A percentile compares a stretch with the other conserved stretches of the same genome.
Evolutionary conservation across 64 coral and sea anemone genomes (phyloP).

Genomic region (Cladopsammia gracilis): DNA sequence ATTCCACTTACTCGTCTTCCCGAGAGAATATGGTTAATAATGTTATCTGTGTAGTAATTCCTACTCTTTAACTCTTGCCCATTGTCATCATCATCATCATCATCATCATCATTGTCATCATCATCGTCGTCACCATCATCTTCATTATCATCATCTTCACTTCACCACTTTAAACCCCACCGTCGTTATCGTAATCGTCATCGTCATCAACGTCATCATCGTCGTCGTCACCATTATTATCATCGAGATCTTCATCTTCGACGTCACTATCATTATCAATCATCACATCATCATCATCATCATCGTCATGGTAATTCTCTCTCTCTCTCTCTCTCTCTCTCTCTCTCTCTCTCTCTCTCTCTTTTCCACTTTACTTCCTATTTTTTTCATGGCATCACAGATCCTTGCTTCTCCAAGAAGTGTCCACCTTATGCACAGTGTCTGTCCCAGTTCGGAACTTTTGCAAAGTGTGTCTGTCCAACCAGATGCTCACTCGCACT

Average conservation of each 20-base stretch:
- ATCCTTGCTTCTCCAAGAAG: constrained; percentile 72
- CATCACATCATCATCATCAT: background rate
- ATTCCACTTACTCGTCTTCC: too few relatives aligned
- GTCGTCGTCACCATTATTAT: background rate
- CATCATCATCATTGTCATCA: background rate
- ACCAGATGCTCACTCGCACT: constrained; percentile 18
- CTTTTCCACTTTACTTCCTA: background rate
- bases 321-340: too few relatives aligned
- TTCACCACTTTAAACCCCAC: too few relatives aligned
- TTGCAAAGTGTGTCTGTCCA: constrained; percentile 81
- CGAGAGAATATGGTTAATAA: too few relatives aligned
- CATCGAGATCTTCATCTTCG: background rate
- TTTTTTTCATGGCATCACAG: constrained; percentile 17
- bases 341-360: background rate
- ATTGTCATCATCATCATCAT: too few relatives aligned
- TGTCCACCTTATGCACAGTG: constrained; percentile 82
- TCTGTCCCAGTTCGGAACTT: constrained; percentile 52
- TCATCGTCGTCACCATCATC: background rate
- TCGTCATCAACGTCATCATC: background rate
- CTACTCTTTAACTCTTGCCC: too few relatives aligned
- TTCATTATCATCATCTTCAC: background rate
- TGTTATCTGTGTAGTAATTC: too few relatives aligned
- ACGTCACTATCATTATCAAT: background rate
- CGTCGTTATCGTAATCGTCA: background rate
- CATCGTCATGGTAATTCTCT: background rate